Evolutionary conservation across 2,888 invertebrate species (phyloP).

Genomic region (Cetonia aurata): DNA sequence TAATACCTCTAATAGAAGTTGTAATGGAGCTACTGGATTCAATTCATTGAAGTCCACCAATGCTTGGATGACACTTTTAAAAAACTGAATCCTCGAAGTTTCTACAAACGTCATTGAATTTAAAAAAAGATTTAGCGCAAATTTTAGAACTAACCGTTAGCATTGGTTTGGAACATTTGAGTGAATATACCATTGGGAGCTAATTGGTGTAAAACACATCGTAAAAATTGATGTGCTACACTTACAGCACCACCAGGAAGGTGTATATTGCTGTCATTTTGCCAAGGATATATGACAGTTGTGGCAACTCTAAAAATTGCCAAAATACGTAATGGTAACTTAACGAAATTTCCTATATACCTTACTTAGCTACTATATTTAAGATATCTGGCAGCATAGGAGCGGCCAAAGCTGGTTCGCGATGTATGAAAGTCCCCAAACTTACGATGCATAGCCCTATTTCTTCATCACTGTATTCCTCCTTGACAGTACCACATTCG

Average conservation of each 20-base stretch:
- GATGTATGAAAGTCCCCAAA: conserved; percentile 94
- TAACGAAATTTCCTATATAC: conserved; percentile 38
- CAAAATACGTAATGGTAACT: conserved; percentile 3
- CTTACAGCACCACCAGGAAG: conserved; percentile 95
- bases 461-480: conserved; percentile 97
- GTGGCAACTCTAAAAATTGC: conserved; percentile 75
- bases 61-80: conserved; percentile 93
- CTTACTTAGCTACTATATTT: conserved; percentile 87
- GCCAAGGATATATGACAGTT: conserved; percentile 89
- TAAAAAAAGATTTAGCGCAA: not conserved
- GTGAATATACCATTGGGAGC: conserved; percentile 97
- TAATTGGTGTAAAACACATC: conserved; percentile 96
- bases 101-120: not conserved
- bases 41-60: conserved; percentile 96
- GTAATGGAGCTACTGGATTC: conserved; percentile 94
- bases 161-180: conserved; percentile 93
- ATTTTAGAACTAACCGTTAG: conserved; percentile 75
- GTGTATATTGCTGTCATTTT: conserved; percentile 87
- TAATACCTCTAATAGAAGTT: conserved; percentile 85
- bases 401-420: conserved; percentile 96
- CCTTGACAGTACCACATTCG: conserved; percentile 89
- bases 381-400: conserved; percentile 92
- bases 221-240: conserved; percentile 96
- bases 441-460: conserved; percentile 93
- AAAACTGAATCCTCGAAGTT: conserved; percentile 80